A percentile compares a stretch with the other conserved stretches of the same genome.
phyloP scores from a whole-genome alignment of 2,113 vertebrate genomes.

The Etheostoma cragini region DNA sequence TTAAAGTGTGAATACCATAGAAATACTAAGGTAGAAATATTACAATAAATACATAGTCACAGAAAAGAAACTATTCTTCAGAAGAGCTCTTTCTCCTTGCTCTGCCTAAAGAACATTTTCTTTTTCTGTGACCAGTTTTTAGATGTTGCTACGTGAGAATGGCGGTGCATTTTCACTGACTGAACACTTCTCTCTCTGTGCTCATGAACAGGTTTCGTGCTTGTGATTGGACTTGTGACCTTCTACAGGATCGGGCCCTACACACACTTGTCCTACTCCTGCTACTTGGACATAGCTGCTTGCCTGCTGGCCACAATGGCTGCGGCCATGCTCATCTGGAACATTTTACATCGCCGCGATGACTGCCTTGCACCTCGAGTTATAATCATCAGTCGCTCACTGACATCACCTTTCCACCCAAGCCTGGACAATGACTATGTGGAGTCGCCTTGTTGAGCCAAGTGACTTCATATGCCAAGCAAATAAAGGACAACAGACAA shows the following conservation, averaged over 20 bases:
- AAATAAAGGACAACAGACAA: not conserved
- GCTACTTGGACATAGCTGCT: conserved; percentile 94
- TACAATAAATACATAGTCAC: not conserved
- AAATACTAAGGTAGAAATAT: not conserved
- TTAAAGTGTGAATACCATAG: not conserved
- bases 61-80: not conserved
- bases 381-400: conserved; percentile 93
- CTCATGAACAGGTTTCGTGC: conserved; percentile 89
- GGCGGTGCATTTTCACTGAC: not conserved
- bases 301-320: conserved; percentile 94
- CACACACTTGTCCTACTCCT: conserved; percentile 96
- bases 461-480: not conserved
- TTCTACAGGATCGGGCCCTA: conserved; percentile 96
- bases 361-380: conserved; percentile 92
- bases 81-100: not conserved
- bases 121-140: not conserved
- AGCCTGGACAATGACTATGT: conserved; percentile 96
- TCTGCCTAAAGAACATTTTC: not conserved
- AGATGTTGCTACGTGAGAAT: not conserved
- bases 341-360: conserved; percentile 95
- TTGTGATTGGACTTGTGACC: conserved; percentile 96
- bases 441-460: conserved; percentile 93
- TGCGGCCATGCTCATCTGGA: conserved; percentile 97
- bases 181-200: conserved; percentile 17
- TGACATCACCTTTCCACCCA: conserved; percentile 88